Percentiles rank a stretch among this genome's conserved stretches.
phyloP scores from a whole-genome alignment of 2,113 vertebrate genomes.

The Tragelaphus imberbis region DNA sequence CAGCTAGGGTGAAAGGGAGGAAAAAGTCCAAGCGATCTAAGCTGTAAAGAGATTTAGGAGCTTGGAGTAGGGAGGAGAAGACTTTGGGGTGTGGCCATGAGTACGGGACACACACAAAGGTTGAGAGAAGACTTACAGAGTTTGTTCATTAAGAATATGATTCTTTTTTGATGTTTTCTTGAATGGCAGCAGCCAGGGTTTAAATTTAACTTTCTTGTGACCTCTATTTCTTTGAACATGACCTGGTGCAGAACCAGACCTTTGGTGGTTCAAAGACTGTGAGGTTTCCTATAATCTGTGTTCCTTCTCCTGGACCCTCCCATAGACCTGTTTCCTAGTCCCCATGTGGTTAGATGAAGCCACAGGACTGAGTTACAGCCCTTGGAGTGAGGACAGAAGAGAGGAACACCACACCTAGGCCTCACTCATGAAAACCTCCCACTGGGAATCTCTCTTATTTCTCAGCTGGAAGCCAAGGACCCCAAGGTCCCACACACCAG shows the following conservation, averaged over 20 bases:
- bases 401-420: not conserved
- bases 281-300: not conserved
- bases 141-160: not conserved
- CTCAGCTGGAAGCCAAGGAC: not conserved
- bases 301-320: not conserved
- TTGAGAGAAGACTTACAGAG: not conserved
- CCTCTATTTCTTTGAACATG: not conserved
- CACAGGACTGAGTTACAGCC: not conserved
- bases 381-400: not conserved
- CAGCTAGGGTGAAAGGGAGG: not conserved
- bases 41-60: not conserved
- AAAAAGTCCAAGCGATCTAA: not conserved
- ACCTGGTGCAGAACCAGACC: not conserved
- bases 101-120: accelerated
- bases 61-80: not conserved
- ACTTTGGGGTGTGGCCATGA: not conserved
- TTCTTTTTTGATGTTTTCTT: not conserved
- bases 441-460: not conserved
- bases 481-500: not conserved
- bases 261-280: not conserved
- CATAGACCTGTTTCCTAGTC: not conserved
- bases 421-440: not conserved
- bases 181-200: not conserved
- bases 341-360: not conserved
- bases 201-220: not conserved